phyloP scores from a whole-genome alignment of 1,140 invertebrate species.

The Brachionus rubens region DNA sequence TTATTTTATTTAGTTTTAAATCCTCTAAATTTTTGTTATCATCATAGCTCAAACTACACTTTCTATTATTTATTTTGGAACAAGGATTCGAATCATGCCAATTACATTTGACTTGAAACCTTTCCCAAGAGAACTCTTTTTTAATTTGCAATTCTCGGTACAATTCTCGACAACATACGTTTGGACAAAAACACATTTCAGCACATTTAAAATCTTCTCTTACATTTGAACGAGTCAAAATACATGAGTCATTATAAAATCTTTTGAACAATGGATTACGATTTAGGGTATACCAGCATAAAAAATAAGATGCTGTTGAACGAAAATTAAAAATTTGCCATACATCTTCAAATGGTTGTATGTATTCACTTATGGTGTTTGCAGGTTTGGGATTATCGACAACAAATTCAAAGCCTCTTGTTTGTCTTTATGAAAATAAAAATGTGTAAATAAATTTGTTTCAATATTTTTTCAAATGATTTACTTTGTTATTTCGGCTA shows the following conservation, averaged over 20 bases:
- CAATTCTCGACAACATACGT: constrained; percentile 7
- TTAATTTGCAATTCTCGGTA: background rate
- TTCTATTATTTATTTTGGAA: background rate
- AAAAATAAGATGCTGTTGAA: constrained; percentile 8
- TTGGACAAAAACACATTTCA: background rate
- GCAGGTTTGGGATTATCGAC: background rate
- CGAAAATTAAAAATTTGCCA: constrained; percentile 36
- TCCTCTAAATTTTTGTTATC: constrained; percentile 16
- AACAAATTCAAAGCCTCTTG: background rate
- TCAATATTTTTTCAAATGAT: background rate
- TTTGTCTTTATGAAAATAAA: background rate
- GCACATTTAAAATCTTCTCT: background rate
- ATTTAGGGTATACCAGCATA: constrained; percentile 18
- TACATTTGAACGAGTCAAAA: background rate
- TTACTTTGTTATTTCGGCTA: background rate
- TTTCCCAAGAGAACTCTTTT: background rate
- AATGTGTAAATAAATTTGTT: background rate
- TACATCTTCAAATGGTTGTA: background rate
- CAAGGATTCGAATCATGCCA: background rate
- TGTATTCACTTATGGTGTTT: background rate
- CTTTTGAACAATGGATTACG: constrained; percentile 16
- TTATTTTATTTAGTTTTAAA: background rate
- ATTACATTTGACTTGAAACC: background rate
- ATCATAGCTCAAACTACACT: background rate
- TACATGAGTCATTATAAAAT: background rate